Percentiles rank a stretch among this genome's conserved stretches.
Evolutionary conservation across 2,797 vertebrate genomes (phyloP).

Genomic region (Tympanoctomys barrerae): DNA sequence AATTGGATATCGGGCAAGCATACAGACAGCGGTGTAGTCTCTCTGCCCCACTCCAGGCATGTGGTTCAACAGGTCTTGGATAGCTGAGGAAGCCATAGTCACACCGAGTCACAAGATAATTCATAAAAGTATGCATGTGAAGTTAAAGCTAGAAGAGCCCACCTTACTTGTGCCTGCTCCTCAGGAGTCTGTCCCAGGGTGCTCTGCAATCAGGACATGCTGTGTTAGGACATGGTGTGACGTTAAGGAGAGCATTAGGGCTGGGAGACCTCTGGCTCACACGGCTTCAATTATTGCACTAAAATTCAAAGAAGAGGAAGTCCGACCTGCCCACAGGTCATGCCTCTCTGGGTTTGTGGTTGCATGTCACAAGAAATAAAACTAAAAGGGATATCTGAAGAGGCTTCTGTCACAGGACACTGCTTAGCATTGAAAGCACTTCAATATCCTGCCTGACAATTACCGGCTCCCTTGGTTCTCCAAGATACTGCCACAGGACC

Average conservation of each 20-base stretch:
- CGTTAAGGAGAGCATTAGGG: not conserved
- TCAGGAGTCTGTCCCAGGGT: not conserved
- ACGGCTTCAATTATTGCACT: not conserved
- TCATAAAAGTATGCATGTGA: rapidly evolving
- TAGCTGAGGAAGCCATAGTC: not conserved
- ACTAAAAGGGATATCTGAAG: slow-evolving; percentile 42
- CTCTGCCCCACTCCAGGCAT: rapidly evolving
- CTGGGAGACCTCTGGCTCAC: not conserved
- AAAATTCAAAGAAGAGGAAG: slow-evolving; percentile 68
- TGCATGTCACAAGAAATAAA: slow-evolving; percentile 80
- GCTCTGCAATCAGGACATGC: not conserved
- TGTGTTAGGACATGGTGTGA: not conserved
- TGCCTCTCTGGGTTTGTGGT: not conserved
- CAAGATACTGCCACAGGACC: rapidly evolving
- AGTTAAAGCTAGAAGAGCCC: not conserved
- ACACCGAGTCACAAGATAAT: not conserved
- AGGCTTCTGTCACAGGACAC: slow-evolving; percentile 19
- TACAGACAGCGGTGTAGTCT: not conserved
- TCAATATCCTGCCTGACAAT: not conserved
- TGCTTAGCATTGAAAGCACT: not conserved
- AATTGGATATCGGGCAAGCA: no score
- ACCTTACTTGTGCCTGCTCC: rapidly evolving
- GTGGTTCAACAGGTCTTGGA: not conserved
- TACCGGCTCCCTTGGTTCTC: not conserved
- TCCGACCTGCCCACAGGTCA: not conserved